Conservation (phyloP, 2,113 vertebrate species). For the Octodon degus region DNA sequence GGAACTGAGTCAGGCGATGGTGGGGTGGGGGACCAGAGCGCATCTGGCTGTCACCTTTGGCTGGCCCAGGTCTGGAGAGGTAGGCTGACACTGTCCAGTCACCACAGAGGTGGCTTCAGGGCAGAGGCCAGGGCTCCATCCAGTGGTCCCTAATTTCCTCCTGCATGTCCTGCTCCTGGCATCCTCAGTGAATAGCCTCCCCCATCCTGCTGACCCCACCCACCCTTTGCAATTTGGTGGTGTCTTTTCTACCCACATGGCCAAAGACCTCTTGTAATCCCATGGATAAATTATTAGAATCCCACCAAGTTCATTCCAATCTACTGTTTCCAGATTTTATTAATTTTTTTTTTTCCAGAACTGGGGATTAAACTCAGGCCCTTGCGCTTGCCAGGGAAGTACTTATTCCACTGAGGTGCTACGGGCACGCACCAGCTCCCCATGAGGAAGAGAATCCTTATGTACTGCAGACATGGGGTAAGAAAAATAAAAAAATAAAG, state of each 20-base stretch:
- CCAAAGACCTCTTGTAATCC: background rate
- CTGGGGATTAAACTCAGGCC: too few species aligned
- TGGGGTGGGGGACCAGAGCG: background rate
- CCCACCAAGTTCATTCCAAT: too few species aligned
- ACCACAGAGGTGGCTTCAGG: background rate
- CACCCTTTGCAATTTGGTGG: background rate
- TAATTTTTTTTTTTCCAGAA: too few species aligned
- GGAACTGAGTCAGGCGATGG: background rate
- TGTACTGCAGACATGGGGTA: too few species aligned
- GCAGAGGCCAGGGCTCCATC: background rate
- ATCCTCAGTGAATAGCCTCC: background rate
- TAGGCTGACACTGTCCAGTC: background rate
- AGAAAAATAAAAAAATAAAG: too few species aligned
- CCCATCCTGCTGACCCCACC: rapidly evolving
- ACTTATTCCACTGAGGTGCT: too few species aligned
- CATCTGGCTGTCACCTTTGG: background rate
- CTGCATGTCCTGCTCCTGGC: background rate
- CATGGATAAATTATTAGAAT: too few species aligned
- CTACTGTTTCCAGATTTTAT: too few species aligned
- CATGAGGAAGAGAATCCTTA: too few species aligned
- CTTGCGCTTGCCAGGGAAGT: too few species aligned
- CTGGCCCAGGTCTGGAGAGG: background rate
- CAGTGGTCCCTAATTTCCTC: background rate
- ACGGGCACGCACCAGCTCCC: too few species aligned
- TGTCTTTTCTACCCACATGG: background rate